These are phyloP conservation scores for Lasioglossum baleicum DNA, from an alignment of 1,140 invertebrate genomes.

Conservation along the genomic window DNA sequence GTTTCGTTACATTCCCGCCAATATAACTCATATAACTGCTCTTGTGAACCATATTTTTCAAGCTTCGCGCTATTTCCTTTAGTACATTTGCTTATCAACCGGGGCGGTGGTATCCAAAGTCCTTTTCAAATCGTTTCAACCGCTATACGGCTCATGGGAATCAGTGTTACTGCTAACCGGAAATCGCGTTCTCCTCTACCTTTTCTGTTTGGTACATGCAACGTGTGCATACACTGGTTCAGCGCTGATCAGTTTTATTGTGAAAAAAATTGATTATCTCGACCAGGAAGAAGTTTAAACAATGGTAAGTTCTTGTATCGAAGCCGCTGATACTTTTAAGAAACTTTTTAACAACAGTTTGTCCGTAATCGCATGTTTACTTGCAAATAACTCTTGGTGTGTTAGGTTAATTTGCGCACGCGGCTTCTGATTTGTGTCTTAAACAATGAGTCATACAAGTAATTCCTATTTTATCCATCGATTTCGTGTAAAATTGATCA, in stretches of 20 bases:
- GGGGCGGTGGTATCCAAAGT: too few relatives aligned
- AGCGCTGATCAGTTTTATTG: constrained; percentile 71
- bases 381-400: background rate
- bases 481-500: background rate
- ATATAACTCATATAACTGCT: too few relatives aligned
- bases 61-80: too few relatives aligned
- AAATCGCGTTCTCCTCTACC: constrained; percentile 15
- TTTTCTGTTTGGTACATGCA: constrained; percentile 56
- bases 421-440: background rate
- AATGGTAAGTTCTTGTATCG: constrained; percentile 45
- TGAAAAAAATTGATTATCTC: constrained; percentile 68
- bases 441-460: background rate
- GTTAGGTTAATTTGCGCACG: constrained; percentile 43
- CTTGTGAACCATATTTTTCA: too few relatives aligned
- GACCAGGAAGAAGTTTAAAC: constrained; percentile 60
- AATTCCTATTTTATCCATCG: background rate
- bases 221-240: constrained; percentile 63
- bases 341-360: background rate
- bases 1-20: too few relatives aligned
- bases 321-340: background rate
- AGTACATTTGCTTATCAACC: too few relatives aligned
- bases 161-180: constrained; percentile 36
- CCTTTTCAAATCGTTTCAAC: too few relatives aligned
- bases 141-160: too few relatives aligned
- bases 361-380: background rate